Conservation (phyloP, 1,140 invertebrate species). For the Capitella teleta region DNA sequence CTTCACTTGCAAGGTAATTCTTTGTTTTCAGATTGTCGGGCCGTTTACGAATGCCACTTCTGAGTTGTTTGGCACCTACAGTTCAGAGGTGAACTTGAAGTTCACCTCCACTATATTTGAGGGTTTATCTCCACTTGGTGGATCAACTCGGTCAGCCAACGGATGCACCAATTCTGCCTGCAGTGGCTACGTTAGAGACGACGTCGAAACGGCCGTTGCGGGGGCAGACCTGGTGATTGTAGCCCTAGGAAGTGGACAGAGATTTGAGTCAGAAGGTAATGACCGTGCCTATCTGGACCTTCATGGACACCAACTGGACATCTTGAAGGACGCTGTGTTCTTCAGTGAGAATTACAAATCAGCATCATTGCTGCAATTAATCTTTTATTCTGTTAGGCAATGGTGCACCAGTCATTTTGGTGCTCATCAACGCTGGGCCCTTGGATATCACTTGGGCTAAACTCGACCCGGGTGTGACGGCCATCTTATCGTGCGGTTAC, state of each 20-base stretch:
- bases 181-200: slow-evolving; percentile 17
- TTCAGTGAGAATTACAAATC: too few relatives aligned
- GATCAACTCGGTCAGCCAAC: slow-evolving; percentile 14
- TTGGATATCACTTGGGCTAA: slow-evolving; percentile 25
- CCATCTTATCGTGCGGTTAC: slow-evolving; percentile 32
- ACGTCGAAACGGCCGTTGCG: slow-evolving; percentile 19
- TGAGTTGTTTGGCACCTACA: slow-evolving; percentile 32
- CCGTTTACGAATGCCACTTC: slow-evolving; percentile 34
- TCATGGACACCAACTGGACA: neutral
- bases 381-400: neutral
- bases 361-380: too few relatives aligned
- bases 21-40: slow-evolving; percentile 21
- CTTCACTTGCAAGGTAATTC: too few relatives aligned
- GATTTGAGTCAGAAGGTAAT: slow-evolving; percentile 10
- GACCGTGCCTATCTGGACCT: neutral
- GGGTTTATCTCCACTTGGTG: slow-evolving; percentile 18
- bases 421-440: slow-evolving; percentile 30
- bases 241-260: slow-evolving; percentile 32
- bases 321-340: slow-evolving; percentile 9
- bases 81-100: slow-evolving; percentile 16
- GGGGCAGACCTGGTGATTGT: slow-evolving; percentile 26
- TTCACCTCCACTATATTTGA: slow-evolving; percentile 24
- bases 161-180: slow-evolving; percentile 26
- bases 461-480: slow-evolving; percentile 12
- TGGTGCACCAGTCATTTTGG: slow-evolving; percentile 17